A percentile compares a stretch with the other conserved stretches of the same genome.
phyloP scores from a whole-genome alignment of 2,888 invertebrate species.

The Platerodrilus igneus region DNA sequence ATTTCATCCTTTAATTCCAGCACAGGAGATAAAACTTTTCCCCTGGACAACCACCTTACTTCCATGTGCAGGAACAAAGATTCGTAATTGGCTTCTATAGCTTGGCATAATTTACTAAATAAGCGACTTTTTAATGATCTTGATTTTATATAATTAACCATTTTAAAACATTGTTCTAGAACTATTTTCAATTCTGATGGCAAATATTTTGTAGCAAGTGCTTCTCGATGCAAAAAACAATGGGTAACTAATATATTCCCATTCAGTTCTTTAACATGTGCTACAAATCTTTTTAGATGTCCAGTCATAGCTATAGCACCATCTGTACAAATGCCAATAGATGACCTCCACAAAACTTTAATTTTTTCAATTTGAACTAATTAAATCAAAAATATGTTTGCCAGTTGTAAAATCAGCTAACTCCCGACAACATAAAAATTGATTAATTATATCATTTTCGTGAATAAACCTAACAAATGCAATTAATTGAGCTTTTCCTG shows the following conservation, averaged over 20 bases:
- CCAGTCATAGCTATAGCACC: slow-evolving; percentile 25
- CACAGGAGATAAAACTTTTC: slow-evolving; percentile 9
- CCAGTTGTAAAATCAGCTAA: slow-evolving; percentile 17
- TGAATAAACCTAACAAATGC: slow-evolving; percentile 19
- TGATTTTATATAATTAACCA: slow-evolving; percentile 32
- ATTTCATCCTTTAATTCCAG: slow-evolving; percentile 14
- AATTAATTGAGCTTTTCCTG: slow-evolving; percentile 21
- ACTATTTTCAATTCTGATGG: slow-evolving; percentile 28
- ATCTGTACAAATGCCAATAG: slow-evolving; percentile 26
- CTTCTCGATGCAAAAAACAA: slow-evolving; percentile 30
- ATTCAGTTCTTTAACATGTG: slow-evolving; percentile 16
- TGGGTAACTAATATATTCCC: slow-evolving; percentile 23
- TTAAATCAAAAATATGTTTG: slow-evolving; percentile 19
- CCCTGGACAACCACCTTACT: slow-evolving; percentile 8
- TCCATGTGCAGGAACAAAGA: too few species aligned
- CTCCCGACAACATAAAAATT: slow-evolving; percentile 20
- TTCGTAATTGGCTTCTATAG: slow-evolving; percentile 24
- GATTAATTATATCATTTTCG: slow-evolving; percentile 20
- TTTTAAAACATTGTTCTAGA: slow-evolving; percentile 28
- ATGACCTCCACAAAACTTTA: slow-evolving; percentile 18
- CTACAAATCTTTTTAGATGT: slow-evolving; percentile 16
- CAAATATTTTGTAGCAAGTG: slow-evolving; percentile 28
- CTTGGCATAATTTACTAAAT: slow-evolving; percentile 25
- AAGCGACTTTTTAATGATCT: slow-evolving; percentile 28
- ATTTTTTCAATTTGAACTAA: slow-evolving; percentile 17